Evolutionary conservation across 2,888 invertebrate genomes (phyloP).

Genomic region (Catocala fraxini): DNA sequence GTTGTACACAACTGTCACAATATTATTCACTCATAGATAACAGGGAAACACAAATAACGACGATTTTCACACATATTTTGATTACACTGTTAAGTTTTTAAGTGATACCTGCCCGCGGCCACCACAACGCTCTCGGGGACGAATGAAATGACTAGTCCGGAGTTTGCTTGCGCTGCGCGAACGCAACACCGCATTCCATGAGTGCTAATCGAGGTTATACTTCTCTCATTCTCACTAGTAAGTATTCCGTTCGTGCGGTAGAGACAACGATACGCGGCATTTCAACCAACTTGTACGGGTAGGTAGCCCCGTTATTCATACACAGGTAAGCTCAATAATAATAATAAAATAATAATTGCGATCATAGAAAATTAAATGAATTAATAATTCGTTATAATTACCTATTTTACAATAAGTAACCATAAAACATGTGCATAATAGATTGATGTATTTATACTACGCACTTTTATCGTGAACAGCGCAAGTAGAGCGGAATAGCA

Average conservation of each 20-base stretch:
- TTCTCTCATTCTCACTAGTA: constrained; percentile 64
- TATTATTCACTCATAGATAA: constrained; percentile 74
- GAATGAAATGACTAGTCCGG: constrained; percentile 77
- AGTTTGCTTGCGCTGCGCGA: constrained; percentile 74
- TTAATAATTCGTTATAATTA: constrained; percentile 14
- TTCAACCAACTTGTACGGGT: constrained; percentile 64
- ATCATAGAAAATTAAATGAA: constrained; percentile 27
- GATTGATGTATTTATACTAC: constrained; percentile 9
- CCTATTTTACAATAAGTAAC: constrained; percentile 10
- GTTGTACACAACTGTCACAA: constrained; percentile 73
- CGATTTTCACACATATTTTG: constrained; percentile 83
- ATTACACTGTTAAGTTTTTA: constrained; percentile 63
- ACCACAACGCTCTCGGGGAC: constrained; percentile 68
- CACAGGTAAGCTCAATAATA: constrained; percentile 71
- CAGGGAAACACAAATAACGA: constrained; percentile 72
- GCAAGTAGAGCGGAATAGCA: constrained; percentile 55
- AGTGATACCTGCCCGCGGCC: constrained; percentile 60
- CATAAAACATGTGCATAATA: not conserved
- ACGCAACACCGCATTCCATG: constrained; percentile 83
- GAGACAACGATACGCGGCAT: constrained; percentile 52
- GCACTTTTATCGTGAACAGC: constrained; percentile 33
- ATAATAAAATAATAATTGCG: constrained; percentile 59
- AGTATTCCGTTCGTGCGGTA: constrained; percentile 38
- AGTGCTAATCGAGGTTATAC: constrained; percentile 68
- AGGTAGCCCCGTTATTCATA: constrained; percentile 82